These are phyloP conservation scores for Geopemphigus sp. DNA, from an alignment of 1,140 invertebrate species.

Conservation along the genomic window DNA sequence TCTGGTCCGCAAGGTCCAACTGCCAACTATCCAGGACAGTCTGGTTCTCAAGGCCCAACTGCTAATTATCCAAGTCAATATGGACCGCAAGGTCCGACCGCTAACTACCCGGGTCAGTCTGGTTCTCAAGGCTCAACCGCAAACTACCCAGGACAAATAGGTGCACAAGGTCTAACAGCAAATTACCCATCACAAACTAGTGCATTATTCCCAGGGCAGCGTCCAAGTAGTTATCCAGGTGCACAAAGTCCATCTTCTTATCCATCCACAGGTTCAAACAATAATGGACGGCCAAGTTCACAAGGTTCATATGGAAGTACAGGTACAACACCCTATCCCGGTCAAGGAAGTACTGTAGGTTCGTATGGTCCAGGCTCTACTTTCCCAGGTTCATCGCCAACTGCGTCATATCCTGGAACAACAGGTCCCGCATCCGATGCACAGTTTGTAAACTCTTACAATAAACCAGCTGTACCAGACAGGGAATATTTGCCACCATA, in stretches of 20 bases:
- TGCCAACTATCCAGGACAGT: conserved; percentile 48
- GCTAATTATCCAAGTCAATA: conserved; percentile 37
- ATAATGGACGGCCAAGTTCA: conserved; percentile 48
- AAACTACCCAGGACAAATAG: conserved; percentile 54
- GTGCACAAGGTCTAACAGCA: conserved; percentile 53
- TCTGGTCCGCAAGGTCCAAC: conserved; percentile 54
- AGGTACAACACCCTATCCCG: conserved; percentile 18
- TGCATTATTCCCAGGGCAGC: conserved; percentile 52
- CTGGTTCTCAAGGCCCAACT: conserved; percentile 51
- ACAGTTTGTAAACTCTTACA: conserved; percentile 35
- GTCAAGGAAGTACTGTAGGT: conserved; percentile 15
- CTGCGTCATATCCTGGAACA: conserved; percentile 15
- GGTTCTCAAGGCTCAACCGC: conserved; percentile 53
- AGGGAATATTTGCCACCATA: conserved; percentile 53
- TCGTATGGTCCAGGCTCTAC: conserved; percentile 26
- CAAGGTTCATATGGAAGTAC: conserved; percentile 36
- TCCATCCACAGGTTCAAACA: neutral
- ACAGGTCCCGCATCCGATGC: conserved; percentile 35
- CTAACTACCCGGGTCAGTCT: conserved; percentile 46
- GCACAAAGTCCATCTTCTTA: conserved; percentile 52
- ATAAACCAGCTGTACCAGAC: conserved; percentile 33
- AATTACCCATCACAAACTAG: conserved; percentile 55
- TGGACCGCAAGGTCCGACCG: conserved; percentile 52
- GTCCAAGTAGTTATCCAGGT: conserved; percentile 51
- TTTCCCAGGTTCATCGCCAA: neutral